Evolutionary conservation across 2,888 invertebrate species (phyloP).

Genomic region (Epinotia demarniana): DNA sequence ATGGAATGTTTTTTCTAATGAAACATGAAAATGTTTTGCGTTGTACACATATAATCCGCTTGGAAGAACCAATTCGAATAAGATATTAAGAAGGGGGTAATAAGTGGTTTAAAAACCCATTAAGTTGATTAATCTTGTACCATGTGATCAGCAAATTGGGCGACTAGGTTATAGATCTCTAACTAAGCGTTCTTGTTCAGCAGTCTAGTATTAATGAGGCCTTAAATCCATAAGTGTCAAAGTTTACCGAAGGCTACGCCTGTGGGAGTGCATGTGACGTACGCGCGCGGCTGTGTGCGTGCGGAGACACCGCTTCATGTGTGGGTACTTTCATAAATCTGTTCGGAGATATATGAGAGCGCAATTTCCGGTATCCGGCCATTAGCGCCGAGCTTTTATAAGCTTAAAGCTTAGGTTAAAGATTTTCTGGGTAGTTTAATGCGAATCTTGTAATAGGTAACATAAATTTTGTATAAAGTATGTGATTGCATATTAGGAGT

Average conservation of each 20-base stretch:
- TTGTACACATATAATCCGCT: not conserved
- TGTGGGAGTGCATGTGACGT: conserved; percentile 58
- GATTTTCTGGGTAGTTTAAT: conserved; percentile 85
- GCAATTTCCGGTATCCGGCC: conserved; percentile 96
- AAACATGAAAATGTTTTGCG: not conserved
- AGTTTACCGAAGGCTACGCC: conserved; percentile 65
- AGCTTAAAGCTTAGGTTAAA: conserved; percentile 86
- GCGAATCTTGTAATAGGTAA: conserved; percentile 85
- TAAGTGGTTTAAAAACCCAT: not conserved
- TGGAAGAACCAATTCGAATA: not conserved
- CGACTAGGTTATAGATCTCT: not conserved
- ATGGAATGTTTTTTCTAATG: not conserved
- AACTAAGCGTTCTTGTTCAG: conserved; percentile 56
- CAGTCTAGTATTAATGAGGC: conserved; percentile 75
- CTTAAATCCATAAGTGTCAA: conserved; percentile 82
- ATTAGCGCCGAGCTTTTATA: conserved; percentile 89
- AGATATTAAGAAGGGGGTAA: not conserved
- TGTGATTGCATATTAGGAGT: conserved; percentile 84
- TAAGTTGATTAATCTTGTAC: not conserved
- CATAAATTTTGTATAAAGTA: conserved; percentile 84
- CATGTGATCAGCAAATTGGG: not conserved
- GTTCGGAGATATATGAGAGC: conserved; percentile 95
- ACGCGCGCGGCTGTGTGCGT: conserved; percentile 59
- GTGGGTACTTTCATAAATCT: conserved; percentile 95
- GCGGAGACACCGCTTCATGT: conserved; percentile 82